Evolutionary conservation across 2,797 vertebrate genomes (phyloP), one percentile per base, ranked within the genome.

Genomic region (Pseudocheirus occidentalis): DNA sequence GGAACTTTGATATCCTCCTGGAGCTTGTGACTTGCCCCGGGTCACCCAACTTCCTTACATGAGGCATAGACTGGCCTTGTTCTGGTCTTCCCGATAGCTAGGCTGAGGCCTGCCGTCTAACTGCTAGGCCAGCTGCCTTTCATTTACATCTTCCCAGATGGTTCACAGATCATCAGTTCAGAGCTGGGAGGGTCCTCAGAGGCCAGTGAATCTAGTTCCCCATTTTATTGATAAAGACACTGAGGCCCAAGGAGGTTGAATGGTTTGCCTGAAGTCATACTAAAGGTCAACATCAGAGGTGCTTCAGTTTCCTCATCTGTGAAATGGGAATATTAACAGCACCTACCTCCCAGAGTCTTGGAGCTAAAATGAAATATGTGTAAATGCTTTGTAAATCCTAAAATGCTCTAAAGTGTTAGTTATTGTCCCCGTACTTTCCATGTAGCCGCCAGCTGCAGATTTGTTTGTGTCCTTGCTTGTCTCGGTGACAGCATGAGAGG

Each of bases 401-500:
- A 66, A 14, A 34, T 14, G 3, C 31, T n/a, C 14, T 14, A 66
- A 66, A 66, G 14, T 34, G 13, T n/a, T 66, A 16, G 58, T 34
- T 13, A 31, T 31, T 31, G 31, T 59, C 29, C 29, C 14, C 34
- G 90, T 90, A 50, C 95, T 92, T 55, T 81, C 62, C 62, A 28
- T 27, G 24, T 94, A 29, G 56, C 16, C 21, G 2, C 29, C 0
- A 0, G 91, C 55, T 95, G 57, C 40, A 55, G 55, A 34, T 66
- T 66, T 14, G 31, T 16, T n/a, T 16, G 31, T 5, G 50, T 66
- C 91, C 94, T 57, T 10, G 56, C 58, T 6, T 95, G 96, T 97
- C 94, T 95, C 95, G 54, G n/a, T 91, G 97, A 93, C 28, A 0
- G 52, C 93, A 59, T 57, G 87, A 87, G 90, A 94, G 81, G 94